Percentiles rank a stretch among this genome's conserved stretches.
Evolutionary conservation across 2,797 vertebrate genomes (phyloP).

Genomic region (Hypotaenidia okinawae): DNA sequence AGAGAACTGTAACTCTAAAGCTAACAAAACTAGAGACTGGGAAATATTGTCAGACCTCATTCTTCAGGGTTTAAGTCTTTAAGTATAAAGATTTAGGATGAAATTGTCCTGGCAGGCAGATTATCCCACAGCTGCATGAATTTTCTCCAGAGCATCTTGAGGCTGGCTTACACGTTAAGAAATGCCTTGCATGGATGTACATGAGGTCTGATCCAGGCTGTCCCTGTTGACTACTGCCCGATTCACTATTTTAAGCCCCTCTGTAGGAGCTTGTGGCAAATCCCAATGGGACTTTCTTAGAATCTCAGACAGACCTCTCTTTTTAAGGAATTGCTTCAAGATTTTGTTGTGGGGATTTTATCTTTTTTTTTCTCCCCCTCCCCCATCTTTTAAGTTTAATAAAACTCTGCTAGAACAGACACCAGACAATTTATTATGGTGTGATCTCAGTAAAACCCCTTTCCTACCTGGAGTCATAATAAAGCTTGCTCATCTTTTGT

Average conservation of each 20-base stretch:
- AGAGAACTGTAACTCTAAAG: constrained; percentile 15
- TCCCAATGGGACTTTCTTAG: not conserved
- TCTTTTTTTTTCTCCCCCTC: not conserved
- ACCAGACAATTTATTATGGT: not conserved
- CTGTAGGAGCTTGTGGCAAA: constrained; percentile 1
- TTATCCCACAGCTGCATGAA: constrained; percentile 49
- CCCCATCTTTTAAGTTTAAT: not conserved
- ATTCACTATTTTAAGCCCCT: not conserved
- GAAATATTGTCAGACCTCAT: constrained; percentile 42
- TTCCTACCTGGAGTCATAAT: not conserved
- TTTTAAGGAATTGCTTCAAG: constrained; percentile 32
- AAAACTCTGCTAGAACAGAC: not conserved
- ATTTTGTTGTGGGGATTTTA: not conserved
- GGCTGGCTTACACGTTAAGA: constrained; percentile 36
- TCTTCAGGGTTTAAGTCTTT: constrained; percentile 40
- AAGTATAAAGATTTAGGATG: constrained; percentile 35
- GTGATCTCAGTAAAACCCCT: not conserved
- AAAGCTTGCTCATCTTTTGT: not conserved
- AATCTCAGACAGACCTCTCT: constrained; percentile 34
- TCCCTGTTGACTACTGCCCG: not conserved
- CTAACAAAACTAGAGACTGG: constrained; percentile 38
- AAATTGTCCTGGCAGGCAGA: constrained; percentile 59
- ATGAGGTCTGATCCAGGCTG: not conserved
- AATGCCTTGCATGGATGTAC: not conserved
- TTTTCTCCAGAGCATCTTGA: constrained; percentile 44